These are phyloP conservation scores for Nerophis lumbriciformis DNA, from an alignment of 2,113 vertebrate genomes.

Conservation along the genomic window DNA sequence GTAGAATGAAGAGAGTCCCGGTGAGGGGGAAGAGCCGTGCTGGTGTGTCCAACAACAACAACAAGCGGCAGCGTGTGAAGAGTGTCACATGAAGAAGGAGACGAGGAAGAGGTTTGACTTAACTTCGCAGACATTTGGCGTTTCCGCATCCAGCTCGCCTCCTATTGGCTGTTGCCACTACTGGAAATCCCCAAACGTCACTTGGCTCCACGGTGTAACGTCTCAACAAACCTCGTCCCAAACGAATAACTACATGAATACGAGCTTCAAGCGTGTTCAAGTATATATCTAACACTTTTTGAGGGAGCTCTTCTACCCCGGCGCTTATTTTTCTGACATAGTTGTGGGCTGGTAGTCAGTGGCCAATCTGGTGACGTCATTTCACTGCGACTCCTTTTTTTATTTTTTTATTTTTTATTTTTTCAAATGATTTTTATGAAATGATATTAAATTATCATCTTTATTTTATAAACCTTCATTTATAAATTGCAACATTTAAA, in stretches of 20 bases:
- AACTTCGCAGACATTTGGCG: not conserved
- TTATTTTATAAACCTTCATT: no score
- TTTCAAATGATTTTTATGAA: no score
- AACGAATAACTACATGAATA: not conserved
- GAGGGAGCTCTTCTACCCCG: no score
- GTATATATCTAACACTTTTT: no score
- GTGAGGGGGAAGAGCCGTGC: not conserved
- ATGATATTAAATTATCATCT: no score
- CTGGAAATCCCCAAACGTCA: conserved; percentile 14
- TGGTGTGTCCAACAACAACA: not conserved
- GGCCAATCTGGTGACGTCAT: no score
- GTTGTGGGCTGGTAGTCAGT: no score
- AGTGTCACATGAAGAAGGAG: not conserved
- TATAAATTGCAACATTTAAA: no score
- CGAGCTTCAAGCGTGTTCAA: not conserved
- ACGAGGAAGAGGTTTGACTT: not conserved
- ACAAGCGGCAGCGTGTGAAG: not conserved
- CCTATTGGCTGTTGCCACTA: not conserved
- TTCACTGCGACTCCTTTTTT: no score
- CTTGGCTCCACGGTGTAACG: not conserved
- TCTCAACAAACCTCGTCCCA: not conserved
- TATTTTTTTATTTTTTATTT: no score
- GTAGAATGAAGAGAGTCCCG: not conserved
- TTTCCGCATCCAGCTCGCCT: not conserved
- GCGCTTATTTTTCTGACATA: no score